Base-by-base conservation (phyloP, 1,140 invertebrate genomes). In the Drosophila hydei region DNA sequence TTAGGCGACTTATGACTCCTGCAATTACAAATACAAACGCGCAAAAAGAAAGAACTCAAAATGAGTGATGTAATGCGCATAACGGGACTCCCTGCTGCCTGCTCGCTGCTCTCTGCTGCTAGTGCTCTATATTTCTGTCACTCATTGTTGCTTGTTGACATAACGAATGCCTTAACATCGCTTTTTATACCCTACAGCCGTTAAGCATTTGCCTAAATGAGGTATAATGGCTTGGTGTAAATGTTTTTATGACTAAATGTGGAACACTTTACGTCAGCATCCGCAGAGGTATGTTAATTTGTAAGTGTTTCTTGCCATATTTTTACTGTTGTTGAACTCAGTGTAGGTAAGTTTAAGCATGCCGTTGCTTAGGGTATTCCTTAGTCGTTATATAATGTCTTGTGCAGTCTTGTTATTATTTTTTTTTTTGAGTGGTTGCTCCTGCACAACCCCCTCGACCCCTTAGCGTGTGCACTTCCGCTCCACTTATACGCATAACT, bases 121-220 rank as follows among this genome's bases (percentile, higher is more conserved):
- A 30, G 16, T 16, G 7, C 25, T 48, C 30, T 33, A 52, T 36
- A 8, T 52, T 23, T 38, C 19, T 30, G n/a, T 40, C 18, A 59
- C 52, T 30, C 60, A 85, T 85, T 85, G 83, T 83, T 88, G 81
- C 81, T 72, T 87, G 83, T 87, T 88, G 83, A 88, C 75, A 87
- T 87, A 87, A 87, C 81, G 83, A 88, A 87, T 87, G 77, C 74
- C 81, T 77, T 78, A 87, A 85, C 80, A 85, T 85, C 80, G 72
- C 77, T 83, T 78, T 79, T 76, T 18, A 25, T 48, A 43, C 54
- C 54, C 51, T 7, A 12, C 5, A 18, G 14, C 4, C 30, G 12
- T 33, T 11, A 33, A 11, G 30, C 6, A 33, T 33, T 33, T 33
- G 9, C 12, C 12, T 11, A 33, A 33, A 11, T 33, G 30, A 11